These are phyloP conservation scores for Esox lucius DNA, from an alignment of 2,797 vertebrate species.

Conservation along the genomic window DNA sequence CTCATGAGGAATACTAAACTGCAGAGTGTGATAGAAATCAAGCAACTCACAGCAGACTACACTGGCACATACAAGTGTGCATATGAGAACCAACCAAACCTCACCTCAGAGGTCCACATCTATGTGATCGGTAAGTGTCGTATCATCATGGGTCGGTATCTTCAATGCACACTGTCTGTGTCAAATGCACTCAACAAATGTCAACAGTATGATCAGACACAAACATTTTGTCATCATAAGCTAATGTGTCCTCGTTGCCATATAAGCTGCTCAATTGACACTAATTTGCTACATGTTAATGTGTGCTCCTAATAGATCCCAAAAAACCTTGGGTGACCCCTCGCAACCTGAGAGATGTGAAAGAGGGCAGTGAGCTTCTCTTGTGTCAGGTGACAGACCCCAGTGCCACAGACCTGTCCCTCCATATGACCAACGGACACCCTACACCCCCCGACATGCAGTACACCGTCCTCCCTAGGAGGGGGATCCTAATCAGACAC, in stretches of 20 bases:
- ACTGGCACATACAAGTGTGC: slow-evolving; percentile 80
- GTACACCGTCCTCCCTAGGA: slow-evolving; percentile 69
- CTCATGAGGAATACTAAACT: slow-evolving; percentile 18
- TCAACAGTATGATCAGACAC: too few species aligned
- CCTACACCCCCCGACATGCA: slow-evolving; percentile 57
- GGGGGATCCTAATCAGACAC: slow-evolving; percentile 74
- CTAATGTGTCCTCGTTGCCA: neutral
- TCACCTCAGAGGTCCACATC: slow-evolving; percentile 72
- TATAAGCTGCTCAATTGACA: neutral
- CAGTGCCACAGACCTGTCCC: slow-evolving; percentile 51
- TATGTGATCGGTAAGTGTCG: slow-evolving; percentile 77
- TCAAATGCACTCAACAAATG: too few species aligned
- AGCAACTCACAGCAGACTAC: slow-evolving; percentile 22
- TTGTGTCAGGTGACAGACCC: slow-evolving; percentile 84
- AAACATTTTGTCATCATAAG: too few species aligned
- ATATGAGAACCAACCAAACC: slow-evolving; percentile 57
- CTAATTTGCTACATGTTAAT: neutral
- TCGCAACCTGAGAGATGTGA: accelerated
- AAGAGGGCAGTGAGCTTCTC: slow-evolving; percentile 67
- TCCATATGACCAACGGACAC: slow-evolving; percentile 35
- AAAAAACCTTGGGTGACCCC: slow-evolving; percentile 50
- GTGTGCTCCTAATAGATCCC: slow-evolving; percentile 18
- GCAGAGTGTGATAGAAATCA: slow-evolving; percentile 30
- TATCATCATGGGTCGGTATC: too few species aligned
- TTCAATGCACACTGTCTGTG: too few species aligned